Evolutionary conservation across 2,888 invertebrate species (phyloP), one percentile per base, ranked within the genome.

Genomic region (Phortica magna): DNA sequence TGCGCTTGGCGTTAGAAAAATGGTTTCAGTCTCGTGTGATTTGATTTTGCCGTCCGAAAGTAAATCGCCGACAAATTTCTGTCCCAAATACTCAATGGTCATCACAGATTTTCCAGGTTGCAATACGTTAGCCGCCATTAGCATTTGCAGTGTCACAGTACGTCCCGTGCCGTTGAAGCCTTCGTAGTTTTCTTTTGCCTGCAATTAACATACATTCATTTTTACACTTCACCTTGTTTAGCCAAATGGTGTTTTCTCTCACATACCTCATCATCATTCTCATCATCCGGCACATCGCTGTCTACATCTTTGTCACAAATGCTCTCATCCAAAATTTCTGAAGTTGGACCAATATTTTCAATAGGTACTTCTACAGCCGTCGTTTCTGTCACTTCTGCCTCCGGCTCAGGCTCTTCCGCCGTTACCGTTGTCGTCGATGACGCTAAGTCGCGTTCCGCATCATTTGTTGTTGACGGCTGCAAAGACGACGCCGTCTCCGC

Each of bases 61-160:
- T 65, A 98, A 93, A 91, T 98, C 98, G 48, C 97, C 98, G 73
- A 96, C 95, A 93, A 98, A 98, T 90, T 95, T 96, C 93, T 97
- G 96, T 0, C 98, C 97, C 96, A 98, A 93, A 92, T 98, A 98
- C 91, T 98, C 97, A 85, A 98, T 96, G 73, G 97, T 96, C 95
- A 98, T 95, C 74, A 95, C 94, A 61, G 96, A 96, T 89, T 94
- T 95, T 61, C 97, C 97, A 67, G 97, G 95, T 88, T 96, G 95
- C 79, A 98, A 93, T 89, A 98, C 95, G 90, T 96, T 96, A 75
- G 97, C 97, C 83, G 95, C 94, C 89, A 98, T 93, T 68, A 98
- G 93, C 94, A 97, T 98, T 91, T 96, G 96, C 80, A 98, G 92
- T 10, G 97, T 97, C 17, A 98, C 96, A 78, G 95, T 95, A 84